Percentiles rank a stretch among this genome's conserved stretches.
phyloP scores from a whole-genome alignment of 2,888 invertebrate species.

The Pachydiplax longipennis region DNA sequence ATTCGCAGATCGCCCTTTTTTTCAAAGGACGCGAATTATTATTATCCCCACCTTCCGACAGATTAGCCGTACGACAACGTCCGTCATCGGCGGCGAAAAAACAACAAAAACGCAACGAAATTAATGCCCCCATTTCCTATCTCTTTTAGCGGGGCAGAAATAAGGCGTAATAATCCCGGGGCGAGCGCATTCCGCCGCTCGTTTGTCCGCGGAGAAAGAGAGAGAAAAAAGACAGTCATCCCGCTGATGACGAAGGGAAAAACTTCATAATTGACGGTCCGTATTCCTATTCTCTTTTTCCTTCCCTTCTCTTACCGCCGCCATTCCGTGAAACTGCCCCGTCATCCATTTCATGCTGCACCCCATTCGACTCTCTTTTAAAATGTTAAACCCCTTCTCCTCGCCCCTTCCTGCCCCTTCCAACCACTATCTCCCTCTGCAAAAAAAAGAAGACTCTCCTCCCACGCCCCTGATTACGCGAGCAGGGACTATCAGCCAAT shows the following conservation, averaged over 20 bases:
- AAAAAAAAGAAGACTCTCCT: no score
- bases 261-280: slow-evolving; percentile 20
- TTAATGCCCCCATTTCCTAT: neutral
- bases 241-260: slow-evolving; percentile 39
- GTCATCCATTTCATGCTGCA: neutral
- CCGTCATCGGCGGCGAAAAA: no score
- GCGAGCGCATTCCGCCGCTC: neutral
- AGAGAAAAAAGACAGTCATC: neutral
- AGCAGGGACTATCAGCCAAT: slow-evolving; percentile 43
- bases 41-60: no score
- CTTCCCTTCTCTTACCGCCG: neutral
- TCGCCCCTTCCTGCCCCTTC: neutral
- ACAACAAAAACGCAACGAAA: neutral
- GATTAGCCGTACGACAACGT: no score
- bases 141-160: neutral
- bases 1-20: no score
- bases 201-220: neutral
- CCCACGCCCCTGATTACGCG: slow-evolving; percentile 30
- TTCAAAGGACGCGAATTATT: no score
- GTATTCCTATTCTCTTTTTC: neutral
- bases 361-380: neutral
- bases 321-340: neutral
- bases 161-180: neutral
- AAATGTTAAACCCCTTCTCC: neutral
- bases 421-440: neutral